Evolutionary conservation across 92 coral and sea anemone species (phyloP), one percentile per base, ranked within the genome.

Genomic region (Metridium senile): DNA sequence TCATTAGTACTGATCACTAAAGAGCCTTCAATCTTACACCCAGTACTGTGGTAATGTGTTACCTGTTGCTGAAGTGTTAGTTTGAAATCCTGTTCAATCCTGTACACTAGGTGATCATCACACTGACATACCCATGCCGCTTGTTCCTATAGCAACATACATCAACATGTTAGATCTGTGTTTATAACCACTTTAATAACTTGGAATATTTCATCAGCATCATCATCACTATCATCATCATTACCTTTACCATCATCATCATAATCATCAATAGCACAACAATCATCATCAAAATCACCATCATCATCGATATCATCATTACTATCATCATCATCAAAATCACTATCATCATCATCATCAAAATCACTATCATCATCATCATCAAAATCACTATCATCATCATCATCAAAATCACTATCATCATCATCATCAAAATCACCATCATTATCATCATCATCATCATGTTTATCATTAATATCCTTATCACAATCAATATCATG

Each of bases 61-160:
- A 92, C 99, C 96, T 96, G 99, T 53, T 96, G 99, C 51, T 93
- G 96, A 0, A 96, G 93, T 18, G 99, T 96, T 25, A 87, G 89
- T 78, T 96, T 96, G 33, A 96, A 96, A 83, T 96, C 97, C 70
- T 83, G 89, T 68, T 96, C 99, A 75, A 96, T 87, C 81, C 94
- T 90, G 83, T 92, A 92, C 35, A 96, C 99, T 70, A 96, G 80
- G 61, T 81, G 86, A 67, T 96, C 99, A 62, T 96, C 99, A 69
- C 99, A 96, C 75, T 96, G 99, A 72, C 99, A 96, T 33, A 96
- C 99, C 99, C 99, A 96, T 0, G 99, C 91, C 2, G 99, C 99
- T 83, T 96, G 99, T 73, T 96, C 99, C 99, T 95, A 51, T n/a
- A n/a, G n/a, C n/a, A n/a, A n/a, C n/a, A n/a, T n/a, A n/a, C n/a